phyloP scores from a whole-genome alignment of 2,113 vertebrate species.

The Planiliza haematocheilus region DNA sequence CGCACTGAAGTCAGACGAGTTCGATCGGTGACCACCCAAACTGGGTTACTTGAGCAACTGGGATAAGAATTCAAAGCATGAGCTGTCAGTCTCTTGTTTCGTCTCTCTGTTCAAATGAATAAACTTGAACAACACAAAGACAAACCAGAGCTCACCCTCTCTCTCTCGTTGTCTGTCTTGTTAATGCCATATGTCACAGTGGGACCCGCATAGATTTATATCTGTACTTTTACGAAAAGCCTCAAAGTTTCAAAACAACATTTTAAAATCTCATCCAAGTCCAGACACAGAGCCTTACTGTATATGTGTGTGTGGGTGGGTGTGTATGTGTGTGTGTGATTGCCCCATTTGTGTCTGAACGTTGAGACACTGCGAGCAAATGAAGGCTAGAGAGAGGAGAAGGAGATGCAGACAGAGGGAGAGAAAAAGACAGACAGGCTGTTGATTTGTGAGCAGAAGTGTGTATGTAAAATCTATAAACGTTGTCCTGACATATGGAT shows the following conservation, averaged over 20 bases:
- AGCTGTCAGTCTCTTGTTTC: constrained; percentile 5
- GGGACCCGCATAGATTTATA: constrained; percentile 54
- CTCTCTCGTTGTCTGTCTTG: constrained; percentile 21
- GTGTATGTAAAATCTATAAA: constrained; percentile 60
- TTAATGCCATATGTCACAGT: constrained; percentile 34
- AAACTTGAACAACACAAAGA: constrained; percentile 27
- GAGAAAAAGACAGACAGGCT: constrained; percentile 21
- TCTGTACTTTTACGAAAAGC: constrained; percentile 60
- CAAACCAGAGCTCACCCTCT: constrained; percentile 10
- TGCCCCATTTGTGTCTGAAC: neutral
- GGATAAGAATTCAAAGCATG: neutral
- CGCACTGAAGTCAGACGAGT: constrained; percentile 23
- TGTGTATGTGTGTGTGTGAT: neutral
- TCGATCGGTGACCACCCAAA: neutral
- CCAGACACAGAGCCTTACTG: constrained; percentile 41
- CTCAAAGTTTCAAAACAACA: constrained; percentile 61
- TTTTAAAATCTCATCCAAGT: constrained; percentile 63
- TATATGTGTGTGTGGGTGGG: constrained; percentile 4
- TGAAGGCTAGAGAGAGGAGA: constrained; percentile 2
- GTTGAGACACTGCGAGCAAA: constrained; percentile 26
- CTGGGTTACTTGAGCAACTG: neutral
- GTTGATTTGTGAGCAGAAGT: constrained; percentile 59
- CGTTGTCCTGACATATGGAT: constrained; percentile 53
- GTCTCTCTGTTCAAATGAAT: constrained; percentile 28
- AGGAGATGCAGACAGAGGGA: neutral